Base-by-base conservation (phyloP, 2,113 vertebrate genomes). In the Oncorhynchus mykiss region DNA sequence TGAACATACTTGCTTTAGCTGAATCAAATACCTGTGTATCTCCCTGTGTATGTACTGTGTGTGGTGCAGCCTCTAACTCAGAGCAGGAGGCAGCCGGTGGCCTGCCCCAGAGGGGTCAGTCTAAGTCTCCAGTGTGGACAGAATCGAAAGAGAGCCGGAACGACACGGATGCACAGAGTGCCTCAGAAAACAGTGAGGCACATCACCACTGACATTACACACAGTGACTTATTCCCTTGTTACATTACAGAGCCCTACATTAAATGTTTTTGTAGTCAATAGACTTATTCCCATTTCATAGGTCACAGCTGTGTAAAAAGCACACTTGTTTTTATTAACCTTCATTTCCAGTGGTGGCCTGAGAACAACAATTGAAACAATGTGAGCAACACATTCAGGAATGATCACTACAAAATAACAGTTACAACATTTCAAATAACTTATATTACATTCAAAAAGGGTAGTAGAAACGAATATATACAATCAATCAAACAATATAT, bases 71-170 rank as follows among this genome's bases (percentile, higher is more conserved):
- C 77, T 88, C 76, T 87, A 72, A 75, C 75, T 67, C 45, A 68
- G 80, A 86, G 34, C 82, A 83, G 75, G 81, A 84, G 12, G 13
- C 49, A 59, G 57, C 31, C 60, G 29, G 78, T 68, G 29, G 16
- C 20, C 68, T 4, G 45, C 29, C 86, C 82, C 54, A 68, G 90
- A 0, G 93, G 92, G 86, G 91, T 54, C 89, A 88, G 6, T 87
- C 93, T 71, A 86, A 84, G 1, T 86, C 92, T 51, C 91, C 94
- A 7, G 82, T 92, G 34, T 96, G 95, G 96, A 94, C 91, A 70
- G 95, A 95, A 75, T 92, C 91, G 27, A 94, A 93, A 79, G 94
- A 90, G 18, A 88, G 89, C 82, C 93, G 92, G 85, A 95, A 97
- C 1, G 93, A 94, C 88, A 84, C 85, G 1, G 96, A 97, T 3